Evolutionary conservation across 2,888 invertebrate species (phyloP).

Genomic region (Parnassius apollo): DNA sequence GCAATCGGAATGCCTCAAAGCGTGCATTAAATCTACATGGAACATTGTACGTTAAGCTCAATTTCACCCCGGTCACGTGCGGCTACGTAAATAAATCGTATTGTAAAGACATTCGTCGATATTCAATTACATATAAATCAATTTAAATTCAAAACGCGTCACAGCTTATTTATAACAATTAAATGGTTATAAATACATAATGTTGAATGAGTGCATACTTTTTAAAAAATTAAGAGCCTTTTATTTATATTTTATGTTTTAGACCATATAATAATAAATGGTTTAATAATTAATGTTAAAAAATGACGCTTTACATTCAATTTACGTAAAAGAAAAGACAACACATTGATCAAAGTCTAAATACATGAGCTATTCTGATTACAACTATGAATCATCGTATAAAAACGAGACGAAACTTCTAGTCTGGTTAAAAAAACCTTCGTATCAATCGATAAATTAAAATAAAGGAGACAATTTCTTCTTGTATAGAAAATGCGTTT

Average conservation of each 20-base stretch:
- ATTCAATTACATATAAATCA: constrained; percentile 8
- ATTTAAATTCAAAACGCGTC: constrained; percentile 14
- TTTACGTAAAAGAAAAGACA: too few relatives aligned
- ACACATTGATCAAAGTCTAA: too few relatives aligned
- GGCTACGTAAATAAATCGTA: constrained; percentile 19
- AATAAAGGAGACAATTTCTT: too few relatives aligned
- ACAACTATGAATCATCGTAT: too few relatives aligned
- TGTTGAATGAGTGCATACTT: neutral
- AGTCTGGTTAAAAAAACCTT: too few relatives aligned
- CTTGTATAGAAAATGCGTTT: too few relatives aligned
- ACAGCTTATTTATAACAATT: constrained; percentile 15
- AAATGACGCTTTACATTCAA: too few relatives aligned
- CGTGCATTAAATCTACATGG: constrained; percentile 17
- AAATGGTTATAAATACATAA: neutral
- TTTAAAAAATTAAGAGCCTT: neutral
- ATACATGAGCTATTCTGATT: too few relatives aligned
- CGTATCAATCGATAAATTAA: too few relatives aligned
- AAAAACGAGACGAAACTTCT: too few relatives aligned
- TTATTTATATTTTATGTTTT: neutral
- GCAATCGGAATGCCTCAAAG: constrained; percentile 21
- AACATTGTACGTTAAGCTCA: neutral
- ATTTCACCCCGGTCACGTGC: constrained; percentile 18
- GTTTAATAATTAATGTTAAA: too few relatives aligned
- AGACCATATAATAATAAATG: too few relatives aligned
- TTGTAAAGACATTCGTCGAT: constrained; percentile 8